Evolutionary conservation across 2,113 vertebrate genomes (phyloP).

Genomic region (Myotis lucifugus): DNA sequence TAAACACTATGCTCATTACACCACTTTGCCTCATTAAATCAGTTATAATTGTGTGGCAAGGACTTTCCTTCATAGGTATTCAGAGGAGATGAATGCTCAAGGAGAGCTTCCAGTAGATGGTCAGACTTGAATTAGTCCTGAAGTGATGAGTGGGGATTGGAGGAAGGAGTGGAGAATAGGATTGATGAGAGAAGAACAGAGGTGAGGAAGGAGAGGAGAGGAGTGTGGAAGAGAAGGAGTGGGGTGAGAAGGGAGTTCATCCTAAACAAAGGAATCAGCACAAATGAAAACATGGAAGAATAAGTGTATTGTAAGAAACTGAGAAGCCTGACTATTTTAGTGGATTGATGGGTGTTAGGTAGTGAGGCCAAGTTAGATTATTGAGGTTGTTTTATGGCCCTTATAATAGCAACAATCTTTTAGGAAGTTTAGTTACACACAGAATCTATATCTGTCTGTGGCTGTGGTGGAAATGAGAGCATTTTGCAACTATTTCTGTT

Average conservation of each 20-base stretch:
- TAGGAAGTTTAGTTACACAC: not conserved
- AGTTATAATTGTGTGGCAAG: not conserved
- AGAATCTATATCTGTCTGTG: not conserved
- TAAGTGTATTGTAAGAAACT: not conserved
- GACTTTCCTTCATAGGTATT: not conserved
- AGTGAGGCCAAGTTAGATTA: not conserved
- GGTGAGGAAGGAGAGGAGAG: not conserved
- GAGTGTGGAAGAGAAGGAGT: not conserved
- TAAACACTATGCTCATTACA: not conserved
- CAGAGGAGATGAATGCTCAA: not conserved
- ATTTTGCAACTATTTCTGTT: not conserved
- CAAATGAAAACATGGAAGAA: not conserved
- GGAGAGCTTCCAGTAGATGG: not conserved
- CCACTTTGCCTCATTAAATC: not conserved
- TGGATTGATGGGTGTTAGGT: not conserved
- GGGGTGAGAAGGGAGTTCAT: not conserved
- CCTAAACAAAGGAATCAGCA: not conserved
- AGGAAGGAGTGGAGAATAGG: not conserved
- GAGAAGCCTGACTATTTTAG: not conserved
- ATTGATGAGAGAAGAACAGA: not conserved
- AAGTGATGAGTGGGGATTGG: not conserved
- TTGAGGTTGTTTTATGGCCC: not conserved
- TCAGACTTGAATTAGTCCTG: not conserved
- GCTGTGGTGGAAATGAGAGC: not conserved
- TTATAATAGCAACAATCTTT: slow-evolving; percentile 15